Evolutionary conservation across 2,113 vertebrate genomes (phyloP).

Genomic region (Tetrax tetrax): DNA sequence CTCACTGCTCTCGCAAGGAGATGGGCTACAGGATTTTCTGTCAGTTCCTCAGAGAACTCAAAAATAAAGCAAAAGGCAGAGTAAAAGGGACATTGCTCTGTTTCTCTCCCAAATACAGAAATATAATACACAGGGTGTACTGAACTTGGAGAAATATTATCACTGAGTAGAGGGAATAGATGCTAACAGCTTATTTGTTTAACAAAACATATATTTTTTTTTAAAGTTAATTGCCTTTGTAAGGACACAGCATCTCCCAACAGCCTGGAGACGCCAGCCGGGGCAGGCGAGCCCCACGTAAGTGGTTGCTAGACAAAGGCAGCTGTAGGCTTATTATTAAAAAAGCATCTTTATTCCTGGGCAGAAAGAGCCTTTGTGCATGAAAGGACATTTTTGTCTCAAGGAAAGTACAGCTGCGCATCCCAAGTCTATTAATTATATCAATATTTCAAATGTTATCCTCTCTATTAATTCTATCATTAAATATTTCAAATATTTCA

Average conservation of each 20-base stretch:
- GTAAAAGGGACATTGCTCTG: not conserved
- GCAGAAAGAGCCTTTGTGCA: not conserved
- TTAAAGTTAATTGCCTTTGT: not conserved
- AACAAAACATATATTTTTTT: not conserved
- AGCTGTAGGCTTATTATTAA: not conserved
- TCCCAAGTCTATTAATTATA: not conserved
- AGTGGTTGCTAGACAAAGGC: not conserved
- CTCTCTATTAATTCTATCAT: not conserved
- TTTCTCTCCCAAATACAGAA: not conserved
- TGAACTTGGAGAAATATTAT: not conserved
- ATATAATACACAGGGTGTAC: fast-evolving
- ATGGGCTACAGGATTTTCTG: not conserved
- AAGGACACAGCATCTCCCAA: not conserved
- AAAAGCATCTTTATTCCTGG: not conserved
- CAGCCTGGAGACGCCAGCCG: not conserved
- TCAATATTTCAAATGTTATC: not conserved
- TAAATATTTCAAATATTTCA: not conserved
- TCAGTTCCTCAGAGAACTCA: not conserved
- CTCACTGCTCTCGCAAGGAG: not conserved
- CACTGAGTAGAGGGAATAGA: not conserved
- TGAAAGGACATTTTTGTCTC: not conserved
- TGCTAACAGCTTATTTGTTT: not conserved
- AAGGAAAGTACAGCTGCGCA: not conserved
- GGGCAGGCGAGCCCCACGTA: not conserved
- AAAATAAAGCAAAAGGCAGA: fast-evolving